Percentiles rank a stretch among this genome's conserved stretches.
These are phyloP conservation scores for Gymnocypris eckloni DNA, from an alignment of 2,797 vertebrate species.

Conservation along the genomic window DNA sequence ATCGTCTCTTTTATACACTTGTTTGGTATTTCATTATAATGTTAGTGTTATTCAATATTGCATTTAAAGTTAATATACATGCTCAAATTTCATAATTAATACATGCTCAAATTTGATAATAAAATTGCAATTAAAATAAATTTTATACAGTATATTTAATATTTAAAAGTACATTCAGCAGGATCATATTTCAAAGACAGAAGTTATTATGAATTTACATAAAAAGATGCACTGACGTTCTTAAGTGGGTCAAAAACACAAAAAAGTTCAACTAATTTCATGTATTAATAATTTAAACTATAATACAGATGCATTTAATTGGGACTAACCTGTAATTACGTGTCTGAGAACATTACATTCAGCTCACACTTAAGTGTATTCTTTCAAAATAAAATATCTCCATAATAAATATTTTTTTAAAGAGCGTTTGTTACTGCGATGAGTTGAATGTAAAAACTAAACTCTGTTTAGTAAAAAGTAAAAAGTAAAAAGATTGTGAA, in stretches of 20 bases:
- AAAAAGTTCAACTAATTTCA: not conserved
- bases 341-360: not conserved
- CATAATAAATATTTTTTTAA: not conserved
- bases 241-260: not conserved
- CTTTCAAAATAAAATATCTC: not conserved
- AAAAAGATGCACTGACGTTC: not conserved
- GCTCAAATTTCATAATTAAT: too few relatives aligned
- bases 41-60: not conserved
- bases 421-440: not conserved
- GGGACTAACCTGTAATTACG: not conserved
- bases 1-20: not conserved
- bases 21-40: too few relatives aligned
- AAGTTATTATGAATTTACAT: not conserved
- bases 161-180: not conserved
- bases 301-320: not conserved
- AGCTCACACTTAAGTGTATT: not conserved
- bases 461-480: too few relatives aligned
- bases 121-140: too few relatives aligned
- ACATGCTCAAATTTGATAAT: too few relatives aligned
- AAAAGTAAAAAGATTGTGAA: not conserved
- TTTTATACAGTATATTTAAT: not conserved
- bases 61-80: not conserved
- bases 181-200: not conserved
- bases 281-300: not conserved
- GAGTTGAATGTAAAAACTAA: not conserved